phyloP scores from a whole-genome alignment of 2,797 vertebrate genomes.

The Pampus argenteus region DNA sequence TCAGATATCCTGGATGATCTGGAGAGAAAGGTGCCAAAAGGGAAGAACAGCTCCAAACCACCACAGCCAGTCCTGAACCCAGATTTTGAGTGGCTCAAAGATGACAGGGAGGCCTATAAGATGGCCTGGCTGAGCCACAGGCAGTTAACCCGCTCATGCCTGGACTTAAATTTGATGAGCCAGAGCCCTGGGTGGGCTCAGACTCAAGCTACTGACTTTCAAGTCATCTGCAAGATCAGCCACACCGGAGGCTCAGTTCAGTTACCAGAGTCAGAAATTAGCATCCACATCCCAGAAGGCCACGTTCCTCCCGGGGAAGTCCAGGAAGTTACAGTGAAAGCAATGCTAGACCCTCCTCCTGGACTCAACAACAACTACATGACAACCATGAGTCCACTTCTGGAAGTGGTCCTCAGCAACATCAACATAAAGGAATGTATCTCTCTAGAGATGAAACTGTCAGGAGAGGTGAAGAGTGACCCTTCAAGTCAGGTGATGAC shows the following conservation, averaged over 20 bases:
- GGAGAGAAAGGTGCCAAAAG: slow-evolving; percentile 76
- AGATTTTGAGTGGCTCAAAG: slow-evolving; percentile 90
- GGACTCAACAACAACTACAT: slow-evolving; percentile 90
- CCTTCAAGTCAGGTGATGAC: slow-evolving; percentile 93
- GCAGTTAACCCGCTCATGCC: slow-evolving; percentile 93
- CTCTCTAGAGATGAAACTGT: slow-evolving; percentile 92
- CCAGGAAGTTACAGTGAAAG: slow-evolving; percentile 92
- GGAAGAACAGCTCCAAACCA: slow-evolving; percentile 59
- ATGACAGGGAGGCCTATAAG: slow-evolving; percentile 95
- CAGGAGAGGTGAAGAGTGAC: slow-evolving; percentile 91
- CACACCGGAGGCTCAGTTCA: slow-evolving; percentile 90
- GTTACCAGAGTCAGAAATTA: slow-evolving; percentile 90
- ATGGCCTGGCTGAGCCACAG: slow-evolving; percentile 97
- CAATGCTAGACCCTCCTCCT: slow-evolving; percentile 91
- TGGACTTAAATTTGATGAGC: slow-evolving; percentile 92
- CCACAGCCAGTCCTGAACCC: slow-evolving; percentile 80
- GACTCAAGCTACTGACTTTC: slow-evolving; percentile 91
- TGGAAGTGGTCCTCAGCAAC: slow-evolving; percentile 92
- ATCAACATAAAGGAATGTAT: slow-evolving; percentile 88
- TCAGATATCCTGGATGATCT: slow-evolving; percentile 91
- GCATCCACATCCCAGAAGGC: slow-evolving; percentile 90
- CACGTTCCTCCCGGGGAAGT: slow-evolving; percentile 91
- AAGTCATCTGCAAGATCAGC: slow-evolving; percentile 87
- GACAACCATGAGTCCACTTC: slow-evolving; percentile 91
- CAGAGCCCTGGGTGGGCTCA: slow-evolving; percentile 97